These are phyloP conservation scores for Patella caerulea DNA, from an alignment of 2,888 invertebrate species.

Conservation along the genomic window DNA sequence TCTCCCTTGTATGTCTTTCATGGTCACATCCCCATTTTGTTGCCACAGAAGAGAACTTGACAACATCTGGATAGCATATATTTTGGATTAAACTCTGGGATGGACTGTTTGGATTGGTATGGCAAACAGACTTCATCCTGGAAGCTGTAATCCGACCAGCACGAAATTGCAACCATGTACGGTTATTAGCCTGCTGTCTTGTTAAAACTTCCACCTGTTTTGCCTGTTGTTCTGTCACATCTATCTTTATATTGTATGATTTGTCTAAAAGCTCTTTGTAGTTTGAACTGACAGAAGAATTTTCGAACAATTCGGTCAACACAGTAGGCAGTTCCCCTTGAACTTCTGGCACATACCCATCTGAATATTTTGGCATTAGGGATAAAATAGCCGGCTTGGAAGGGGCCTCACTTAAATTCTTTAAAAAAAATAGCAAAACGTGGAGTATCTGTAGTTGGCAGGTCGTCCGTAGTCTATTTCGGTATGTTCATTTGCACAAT, in stretches of 20 bases:
- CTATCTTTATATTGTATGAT: background rate
- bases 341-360: background rate
- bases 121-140: slow-evolving; percentile 28
- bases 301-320: background rate
- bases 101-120: slow-evolving; percentile 9
- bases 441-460: too few species aligned
- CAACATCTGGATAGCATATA: slow-evolving; percentile 24
- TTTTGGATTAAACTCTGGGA: slow-evolving; percentile 16
- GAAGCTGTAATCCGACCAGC: slow-evolving; percentile 34
- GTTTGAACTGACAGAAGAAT: background rate
- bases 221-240: slow-evolving; percentile 21
- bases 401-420: too few species aligned
- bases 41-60: slow-evolving; percentile 13
- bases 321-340: background rate
- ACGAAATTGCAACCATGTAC: slow-evolving; percentile 28
- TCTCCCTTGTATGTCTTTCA: slow-evolving; percentile 20
- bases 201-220: slow-evolving; percentile 23
- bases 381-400: too few species aligned
- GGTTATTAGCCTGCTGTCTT: slow-evolving; percentile 21
- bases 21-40: slow-evolving; percentile 20
- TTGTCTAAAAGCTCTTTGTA: background rate
- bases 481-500: too few species aligned
- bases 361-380: background rate
- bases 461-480: too few species aligned
- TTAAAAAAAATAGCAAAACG: too few species aligned